Evolutionary conservation across 2,797 vertebrate species (phyloP).

Genomic region (Spheniscus humboldti): DNA sequence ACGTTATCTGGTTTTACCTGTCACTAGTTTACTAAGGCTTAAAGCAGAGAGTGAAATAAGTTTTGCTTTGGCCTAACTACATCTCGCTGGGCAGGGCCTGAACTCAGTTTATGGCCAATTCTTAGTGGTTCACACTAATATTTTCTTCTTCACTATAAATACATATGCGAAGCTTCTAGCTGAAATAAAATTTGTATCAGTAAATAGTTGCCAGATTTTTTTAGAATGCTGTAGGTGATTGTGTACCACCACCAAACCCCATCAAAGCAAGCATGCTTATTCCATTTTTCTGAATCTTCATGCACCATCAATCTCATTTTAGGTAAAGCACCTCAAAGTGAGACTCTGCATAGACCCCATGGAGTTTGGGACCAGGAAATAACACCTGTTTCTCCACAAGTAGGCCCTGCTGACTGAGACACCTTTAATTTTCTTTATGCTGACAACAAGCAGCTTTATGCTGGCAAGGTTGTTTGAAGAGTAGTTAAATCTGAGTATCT

Average conservation of each 20-base stretch:
- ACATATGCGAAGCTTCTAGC: not conserved
- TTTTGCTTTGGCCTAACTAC: not conserved
- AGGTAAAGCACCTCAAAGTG: not conserved
- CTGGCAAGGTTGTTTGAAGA: not conserved
- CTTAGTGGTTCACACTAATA: not conserved
- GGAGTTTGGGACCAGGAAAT: not conserved
- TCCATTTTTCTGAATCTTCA: not conserved
- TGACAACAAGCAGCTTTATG: not conserved
- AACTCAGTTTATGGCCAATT: not conserved
- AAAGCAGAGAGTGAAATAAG: constrained; percentile 48
- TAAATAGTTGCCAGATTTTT: not conserved
- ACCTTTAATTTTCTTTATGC: not conserved
- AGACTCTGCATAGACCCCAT: not conserved
- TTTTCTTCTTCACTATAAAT: not conserved
- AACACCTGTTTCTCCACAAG: not conserved
- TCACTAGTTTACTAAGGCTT: constrained; percentile 61
- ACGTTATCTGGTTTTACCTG: constrained; percentile 40
- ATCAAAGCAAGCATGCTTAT: not conserved
- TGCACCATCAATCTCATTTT: not conserved
- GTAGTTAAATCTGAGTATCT: not conserved
- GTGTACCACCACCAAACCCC: not conserved
- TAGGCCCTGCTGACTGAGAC: not conserved
- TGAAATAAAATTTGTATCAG: not conserved
- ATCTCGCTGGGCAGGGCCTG: not conserved
- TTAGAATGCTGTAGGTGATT: not conserved